Percentiles rank a stretch among this genome's conserved stretches.
These are phyloP conservation scores for Ferdinandea cuprea DNA, from an alignment of 2,888 invertebrate genomes.

Conservation along the genomic window DNA sequence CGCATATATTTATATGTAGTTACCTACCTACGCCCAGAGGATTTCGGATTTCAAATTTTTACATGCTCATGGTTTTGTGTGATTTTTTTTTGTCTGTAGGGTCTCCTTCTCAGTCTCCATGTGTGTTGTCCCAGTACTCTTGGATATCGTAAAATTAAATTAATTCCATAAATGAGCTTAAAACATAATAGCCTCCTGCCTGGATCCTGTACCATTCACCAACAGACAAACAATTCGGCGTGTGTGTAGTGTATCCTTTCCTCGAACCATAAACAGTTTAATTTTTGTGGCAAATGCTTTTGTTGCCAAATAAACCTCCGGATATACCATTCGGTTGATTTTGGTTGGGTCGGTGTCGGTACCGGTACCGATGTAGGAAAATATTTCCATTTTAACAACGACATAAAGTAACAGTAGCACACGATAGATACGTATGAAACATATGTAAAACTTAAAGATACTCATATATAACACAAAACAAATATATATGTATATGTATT, in stretches of 20 bases:
- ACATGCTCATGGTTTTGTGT: conserved; percentile 17
- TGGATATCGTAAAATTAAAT: conserved; percentile 58
- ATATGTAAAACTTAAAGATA: conserved; percentile 36
- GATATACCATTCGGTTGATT: conserved; percentile 10
- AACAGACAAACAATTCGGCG: conserved; percentile 4
- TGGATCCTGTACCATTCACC: conserved; percentile 15
- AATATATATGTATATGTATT: not conserved
- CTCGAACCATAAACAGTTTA: conserved; percentile 43
- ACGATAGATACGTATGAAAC: conserved; percentile 28
- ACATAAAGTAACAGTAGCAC: conserved; percentile 36
- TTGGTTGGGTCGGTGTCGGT: not conserved
- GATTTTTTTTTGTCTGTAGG: conserved; percentile 17
- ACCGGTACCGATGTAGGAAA: not conserved
- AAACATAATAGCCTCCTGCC: conserved; percentile 45
- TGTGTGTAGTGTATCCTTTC: conserved; percentile 35
- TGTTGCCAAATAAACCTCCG: conserved; percentile 46
- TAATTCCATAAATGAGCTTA: conserved; percentile 63
- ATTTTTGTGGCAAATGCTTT: conserved; percentile 52
- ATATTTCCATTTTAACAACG: conserved; percentile 39
- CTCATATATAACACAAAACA: not conserved
- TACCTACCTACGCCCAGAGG: conserved; percentile 20
- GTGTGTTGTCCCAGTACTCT: not conserved
- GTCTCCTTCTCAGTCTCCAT: not conserved
- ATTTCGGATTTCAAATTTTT: conserved; percentile 6
- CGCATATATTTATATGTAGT: too few species aligned